Conservation (phyloP, 2,113 vertebrate species). For the Columbina picui region DNA sequence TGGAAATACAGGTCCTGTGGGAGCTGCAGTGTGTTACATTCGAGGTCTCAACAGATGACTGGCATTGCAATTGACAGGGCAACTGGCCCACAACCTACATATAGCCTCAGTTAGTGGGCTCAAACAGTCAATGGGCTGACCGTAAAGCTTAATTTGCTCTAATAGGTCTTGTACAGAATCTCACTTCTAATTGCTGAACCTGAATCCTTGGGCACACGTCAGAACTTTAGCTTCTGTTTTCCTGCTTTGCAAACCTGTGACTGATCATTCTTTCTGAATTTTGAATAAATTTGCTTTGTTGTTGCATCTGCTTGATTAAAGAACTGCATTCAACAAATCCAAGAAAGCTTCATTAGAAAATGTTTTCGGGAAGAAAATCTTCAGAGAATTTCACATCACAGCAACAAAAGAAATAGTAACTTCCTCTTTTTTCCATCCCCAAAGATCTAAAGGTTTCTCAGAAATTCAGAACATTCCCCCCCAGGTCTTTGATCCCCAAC, state of each 20-base stretch:
- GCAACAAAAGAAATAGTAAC: not conserved
- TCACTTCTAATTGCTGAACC: not conserved
- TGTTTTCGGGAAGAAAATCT: not conserved
- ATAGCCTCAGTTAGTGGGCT: not conserved
- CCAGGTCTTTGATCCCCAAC: not conserved
- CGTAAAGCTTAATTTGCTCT: not conserved
- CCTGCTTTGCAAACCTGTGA: not conserved
- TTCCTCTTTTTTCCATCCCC: not conserved
- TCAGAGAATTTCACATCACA: not conserved
- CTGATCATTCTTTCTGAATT: not conserved
- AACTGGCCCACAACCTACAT: too few species aligned
- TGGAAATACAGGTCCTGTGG: not conserved
- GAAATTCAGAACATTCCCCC: slow-evolving; percentile 1
- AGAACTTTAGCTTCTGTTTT: not conserved
- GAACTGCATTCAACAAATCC: not conserved
- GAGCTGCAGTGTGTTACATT: not conserved
- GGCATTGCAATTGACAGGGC: not conserved
- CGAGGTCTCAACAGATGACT: not conserved
- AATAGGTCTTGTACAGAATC: not conserved
- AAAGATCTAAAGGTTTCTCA: slow-evolving; percentile 29
- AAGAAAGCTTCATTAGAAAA: not conserved
- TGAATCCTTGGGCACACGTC: not conserved
- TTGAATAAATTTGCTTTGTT: not conserved
- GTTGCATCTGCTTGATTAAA: not conserved
- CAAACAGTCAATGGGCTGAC: not conserved